A percentile compares a stretch with the other conserved stretches of the same genome.
phyloP scores from a whole-genome alignment of 2,888 invertebrate genomes.

The Andrena praecox region DNA sequence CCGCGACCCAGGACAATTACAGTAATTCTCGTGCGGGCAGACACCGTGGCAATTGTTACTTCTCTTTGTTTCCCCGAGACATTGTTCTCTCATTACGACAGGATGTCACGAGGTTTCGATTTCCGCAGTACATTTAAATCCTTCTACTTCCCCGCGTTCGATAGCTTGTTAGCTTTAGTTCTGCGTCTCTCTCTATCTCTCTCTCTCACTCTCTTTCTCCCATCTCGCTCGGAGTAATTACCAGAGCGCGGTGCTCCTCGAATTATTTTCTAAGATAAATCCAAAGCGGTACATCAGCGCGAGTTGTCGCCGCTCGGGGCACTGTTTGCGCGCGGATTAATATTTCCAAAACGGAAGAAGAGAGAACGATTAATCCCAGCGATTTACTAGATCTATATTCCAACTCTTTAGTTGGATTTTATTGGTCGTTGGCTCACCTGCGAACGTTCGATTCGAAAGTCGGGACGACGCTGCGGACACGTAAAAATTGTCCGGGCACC shows the following conservation, averaged over 20 bases:
- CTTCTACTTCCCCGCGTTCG: conserved; percentile 52
- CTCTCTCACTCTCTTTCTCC: conserved; percentile 22
- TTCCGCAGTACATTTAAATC: conserved; percentile 65
- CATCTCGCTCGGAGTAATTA: conserved; percentile 60
- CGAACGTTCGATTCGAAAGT: background rate
- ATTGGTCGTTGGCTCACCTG: background rate
- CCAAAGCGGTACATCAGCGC: conserved; percentile 38
- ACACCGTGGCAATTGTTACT: conserved; percentile 55
- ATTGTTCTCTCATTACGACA: conserved; percentile 62
- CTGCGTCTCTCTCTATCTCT: conserved; percentile 9
- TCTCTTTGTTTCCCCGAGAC: conserved; percentile 59
- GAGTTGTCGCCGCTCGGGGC: background rate
- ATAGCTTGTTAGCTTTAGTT: conserved; percentile 61
- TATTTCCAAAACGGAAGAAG: background rate
- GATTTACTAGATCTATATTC: too few species aligned
- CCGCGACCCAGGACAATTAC: conserved; percentile 28
- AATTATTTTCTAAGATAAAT: conserved; percentile 66
- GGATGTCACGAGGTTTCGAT: conserved; percentile 64
- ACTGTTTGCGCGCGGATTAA: conserved; percentile 17
- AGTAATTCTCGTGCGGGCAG: conserved; percentile 34
- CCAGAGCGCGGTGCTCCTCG: conserved; percentile 20
- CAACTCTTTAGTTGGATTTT: too few species aligned
- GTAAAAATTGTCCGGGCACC: conserved; percentile 32
- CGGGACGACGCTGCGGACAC: background rate
- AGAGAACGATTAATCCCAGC: background rate